A percentile compares a stretch with the other conserved stretches of the same genome.
phyloP scores from a whole-genome alignment of 2,113 vertebrate species.

The Paralichthys olivaceus region DNA sequence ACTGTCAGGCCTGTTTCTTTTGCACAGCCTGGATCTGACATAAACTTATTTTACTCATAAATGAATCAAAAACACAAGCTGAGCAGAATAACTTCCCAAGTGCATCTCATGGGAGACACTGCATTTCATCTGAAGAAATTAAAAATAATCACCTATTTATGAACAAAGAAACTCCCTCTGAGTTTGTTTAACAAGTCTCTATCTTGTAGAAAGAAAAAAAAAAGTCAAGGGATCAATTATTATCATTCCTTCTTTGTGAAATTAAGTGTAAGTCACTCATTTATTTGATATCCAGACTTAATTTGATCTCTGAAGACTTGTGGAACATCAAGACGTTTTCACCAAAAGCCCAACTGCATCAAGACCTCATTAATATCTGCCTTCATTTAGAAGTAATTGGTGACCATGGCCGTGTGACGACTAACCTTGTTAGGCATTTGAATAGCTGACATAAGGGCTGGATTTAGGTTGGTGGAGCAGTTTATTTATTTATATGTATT shows the following conservation, averaged over 20 bases:
- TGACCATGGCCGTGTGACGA: slow-evolving; percentile 61
- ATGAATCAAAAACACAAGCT: slow-evolving; percentile 69
- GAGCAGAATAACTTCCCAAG: slow-evolving; percentile 63
- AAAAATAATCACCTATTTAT: slow-evolving; percentile 84
- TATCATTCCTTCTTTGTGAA: slow-evolving; percentile 55
- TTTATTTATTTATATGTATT: slow-evolving; percentile 3
- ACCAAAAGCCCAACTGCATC: slow-evolving; percentile 64
- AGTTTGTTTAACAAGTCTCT: slow-evolving; percentile 63
- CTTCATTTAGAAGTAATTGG: slow-evolving; percentile 59
- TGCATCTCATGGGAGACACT: slow-evolving; percentile 70
- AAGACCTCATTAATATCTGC: slow-evolving; percentile 73
- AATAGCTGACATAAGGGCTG: slow-evolving; percentile 51
- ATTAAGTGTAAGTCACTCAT: slow-evolving; percentile 70
- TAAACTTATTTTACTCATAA: slow-evolving; percentile 13
- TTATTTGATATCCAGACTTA: slow-evolving; percentile 72
- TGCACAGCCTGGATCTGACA: not conserved
- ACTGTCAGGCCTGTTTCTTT: not conserved
- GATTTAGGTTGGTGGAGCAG: slow-evolving; percentile 9
- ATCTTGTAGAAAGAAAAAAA: slow-evolving; percentile 15
- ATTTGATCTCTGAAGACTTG: slow-evolving; percentile 79
- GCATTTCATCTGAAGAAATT: slow-evolving; percentile 83
- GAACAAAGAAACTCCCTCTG: slow-evolving; percentile 73
- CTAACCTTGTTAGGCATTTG: slow-evolving; percentile 66
- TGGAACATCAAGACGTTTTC: slow-evolving; percentile 70
- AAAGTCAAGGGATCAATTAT: slow-evolving; percentile 71